Conservation (phyloP, 2,797 vertebrate genomes). For the Notamacropus eugenii region DNA sequence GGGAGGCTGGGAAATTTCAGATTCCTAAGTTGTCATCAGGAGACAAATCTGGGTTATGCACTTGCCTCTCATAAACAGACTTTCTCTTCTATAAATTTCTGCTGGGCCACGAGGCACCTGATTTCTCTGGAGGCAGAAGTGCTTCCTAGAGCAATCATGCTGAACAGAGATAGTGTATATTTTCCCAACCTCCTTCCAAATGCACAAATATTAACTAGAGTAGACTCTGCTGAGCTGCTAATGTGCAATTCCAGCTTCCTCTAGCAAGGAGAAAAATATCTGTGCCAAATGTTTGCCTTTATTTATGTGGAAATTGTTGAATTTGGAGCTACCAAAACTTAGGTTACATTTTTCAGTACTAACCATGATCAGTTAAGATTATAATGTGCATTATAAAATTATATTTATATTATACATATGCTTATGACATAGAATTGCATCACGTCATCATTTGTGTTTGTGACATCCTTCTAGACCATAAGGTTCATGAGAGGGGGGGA, state of each 20-base stretch:
- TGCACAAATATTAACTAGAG: slow-evolving; percentile 38
- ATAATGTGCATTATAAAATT: slow-evolving; percentile 51
- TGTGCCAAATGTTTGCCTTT: slow-evolving; percentile 60
- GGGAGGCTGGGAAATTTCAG: slow-evolving; percentile 70
- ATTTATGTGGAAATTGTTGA: slow-evolving; percentile 56
- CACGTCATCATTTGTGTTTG: neutral
- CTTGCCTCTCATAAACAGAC: slow-evolving; percentile 71
- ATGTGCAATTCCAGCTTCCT: slow-evolving; percentile 38
- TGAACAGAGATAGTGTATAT: slow-evolving; percentile 57
- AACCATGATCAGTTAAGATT: slow-evolving; percentile 46
- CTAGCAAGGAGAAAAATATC: slow-evolving; percentile 37
- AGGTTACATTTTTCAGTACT: slow-evolving; percentile 55
- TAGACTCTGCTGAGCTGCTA: slow-evolving; percentile 35
- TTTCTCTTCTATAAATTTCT: slow-evolving; percentile 74
- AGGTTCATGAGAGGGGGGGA: neutral
- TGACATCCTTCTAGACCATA: neutral
- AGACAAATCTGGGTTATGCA: slow-evolving; percentile 74
- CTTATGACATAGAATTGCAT: neutral
- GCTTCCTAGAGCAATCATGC: slow-evolving; percentile 58
- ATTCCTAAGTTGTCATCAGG: slow-evolving; percentile 73
- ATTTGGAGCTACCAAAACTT: slow-evolving; percentile 65
- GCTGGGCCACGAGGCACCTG: slow-evolving; percentile 43
- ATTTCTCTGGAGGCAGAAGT: slow-evolving; percentile 71
- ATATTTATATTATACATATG: slow-evolving; percentile 13
- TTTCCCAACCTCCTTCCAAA: slow-evolving; percentile 60